phyloP scores from a whole-genome alignment of 2,113 vertebrate genomes.

The Polyodon spathula region DNA sequence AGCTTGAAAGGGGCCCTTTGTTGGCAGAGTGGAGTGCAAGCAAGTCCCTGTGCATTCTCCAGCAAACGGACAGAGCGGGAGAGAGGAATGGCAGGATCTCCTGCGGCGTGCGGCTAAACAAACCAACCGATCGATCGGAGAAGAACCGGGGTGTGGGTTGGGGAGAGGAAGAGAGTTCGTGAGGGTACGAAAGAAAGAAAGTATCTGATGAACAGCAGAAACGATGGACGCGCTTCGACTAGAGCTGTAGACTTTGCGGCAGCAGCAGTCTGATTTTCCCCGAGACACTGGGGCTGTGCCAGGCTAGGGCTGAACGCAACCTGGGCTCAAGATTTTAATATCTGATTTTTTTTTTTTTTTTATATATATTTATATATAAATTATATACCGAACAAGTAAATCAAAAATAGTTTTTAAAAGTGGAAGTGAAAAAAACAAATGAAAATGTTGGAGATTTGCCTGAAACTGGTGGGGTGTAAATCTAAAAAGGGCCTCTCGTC shows the following conservation, averaged over 20 bases:
- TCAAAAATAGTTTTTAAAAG: slow-evolving; percentile 26
- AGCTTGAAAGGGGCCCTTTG: slow-evolving; percentile 86
- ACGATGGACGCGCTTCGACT: slow-evolving; percentile 48
- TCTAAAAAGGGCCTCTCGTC: slow-evolving; percentile 95
- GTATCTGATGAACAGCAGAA: slow-evolving; percentile 42
- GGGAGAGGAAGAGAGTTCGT: slow-evolving; percentile 11
- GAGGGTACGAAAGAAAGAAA: not conserved
- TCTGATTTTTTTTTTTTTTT: not conserved
- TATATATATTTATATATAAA: slow-evolving; percentile 15
- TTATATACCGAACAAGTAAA: slow-evolving; percentile 22
- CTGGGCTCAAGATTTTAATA: no score
- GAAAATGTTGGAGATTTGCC: slow-evolving; percentile 98
- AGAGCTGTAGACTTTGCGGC: slow-evolving; percentile 39
- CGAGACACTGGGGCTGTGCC: not conserved
- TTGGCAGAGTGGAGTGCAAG: slow-evolving; percentile 68
- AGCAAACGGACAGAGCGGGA: slow-evolving; percentile 29
- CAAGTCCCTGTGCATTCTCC: slow-evolving; percentile 49
- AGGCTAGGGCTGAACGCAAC: no score
- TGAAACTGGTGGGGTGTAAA: slow-evolving; percentile 98
- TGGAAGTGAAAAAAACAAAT: slow-evolving; percentile 60
- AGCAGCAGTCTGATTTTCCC: slow-evolving; percentile 8
- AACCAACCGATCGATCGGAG: slow-evolving; percentile 20
- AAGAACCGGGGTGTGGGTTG: slow-evolving; percentile 20
- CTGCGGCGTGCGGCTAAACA: not conserved
- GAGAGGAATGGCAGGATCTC: slow-evolving; percentile 8